Conservation (phyloP, 2,888 invertebrate genomes). For the Drosophila siamana region DNA sequence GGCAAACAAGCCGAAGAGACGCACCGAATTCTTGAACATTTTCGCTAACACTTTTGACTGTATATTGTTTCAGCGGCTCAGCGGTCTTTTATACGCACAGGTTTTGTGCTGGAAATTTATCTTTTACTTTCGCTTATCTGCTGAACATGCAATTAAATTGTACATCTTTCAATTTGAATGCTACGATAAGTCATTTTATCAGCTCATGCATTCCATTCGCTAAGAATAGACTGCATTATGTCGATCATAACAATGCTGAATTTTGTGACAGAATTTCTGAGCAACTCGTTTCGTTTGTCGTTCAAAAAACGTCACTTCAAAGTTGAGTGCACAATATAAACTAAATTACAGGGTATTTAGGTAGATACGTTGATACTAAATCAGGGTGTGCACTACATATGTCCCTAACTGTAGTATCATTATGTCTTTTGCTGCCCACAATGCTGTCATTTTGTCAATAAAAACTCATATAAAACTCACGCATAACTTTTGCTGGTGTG, state of each 20-base stretch:
- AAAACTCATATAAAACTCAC: constrained; percentile 60
- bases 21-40: background rate
- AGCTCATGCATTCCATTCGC: background rate
- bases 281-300: no score
- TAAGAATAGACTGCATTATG: no score
- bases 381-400: constrained; percentile 7
- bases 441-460: constrained; percentile 64
- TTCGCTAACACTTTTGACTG: background rate
- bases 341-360: constrained; percentile 14
- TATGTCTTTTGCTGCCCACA: constrained; percentile 47
- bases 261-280: no score
- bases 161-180: constrained; percentile 1
- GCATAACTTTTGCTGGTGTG: constrained; percentile 35
- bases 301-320: no score
- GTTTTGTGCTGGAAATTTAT: background rate
- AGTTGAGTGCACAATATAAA: background rate
- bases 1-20: background rate
- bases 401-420: constrained; percentile 47
- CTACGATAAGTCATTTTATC: constrained; percentile 1
- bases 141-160: constrained; percentile 7
- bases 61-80: background rate
- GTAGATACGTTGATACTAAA: background rate
- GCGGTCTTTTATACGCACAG: background rate
- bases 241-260: no score
- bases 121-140: background rate